Conservation (phyloP, 2,113 vertebrate species). For the Oreochromis niloticus region DNA sequence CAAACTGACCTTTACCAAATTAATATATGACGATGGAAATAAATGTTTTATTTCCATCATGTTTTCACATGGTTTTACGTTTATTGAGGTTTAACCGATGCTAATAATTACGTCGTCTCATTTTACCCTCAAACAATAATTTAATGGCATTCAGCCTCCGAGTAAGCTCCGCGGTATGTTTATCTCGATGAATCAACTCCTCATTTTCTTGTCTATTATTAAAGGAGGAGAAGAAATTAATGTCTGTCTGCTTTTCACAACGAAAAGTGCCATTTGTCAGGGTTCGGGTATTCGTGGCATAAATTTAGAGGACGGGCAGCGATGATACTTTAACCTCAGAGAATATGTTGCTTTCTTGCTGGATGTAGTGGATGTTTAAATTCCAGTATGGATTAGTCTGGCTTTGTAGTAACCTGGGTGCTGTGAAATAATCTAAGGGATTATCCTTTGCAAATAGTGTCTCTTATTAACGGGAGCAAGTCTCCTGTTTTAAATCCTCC, state of each 20-base stretch:
- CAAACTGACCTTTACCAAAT: neutral
- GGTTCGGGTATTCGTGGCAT: neutral
- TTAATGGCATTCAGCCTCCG: neutral
- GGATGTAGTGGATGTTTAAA: conserved; percentile 5
- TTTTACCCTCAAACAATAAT: neutral
- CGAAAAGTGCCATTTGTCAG: neutral
- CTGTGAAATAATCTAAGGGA: conserved; percentile 59
- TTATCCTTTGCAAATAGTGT: conserved; percentile 51
- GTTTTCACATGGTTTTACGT: neutral
- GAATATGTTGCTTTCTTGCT: neutral
- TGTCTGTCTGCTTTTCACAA: neutral
- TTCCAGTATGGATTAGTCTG: conserved; percentile 41
- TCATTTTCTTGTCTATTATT: neutral
- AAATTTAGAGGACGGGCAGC: neutral
- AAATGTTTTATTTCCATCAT: neutral
- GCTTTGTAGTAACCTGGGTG: conserved; percentile 36
- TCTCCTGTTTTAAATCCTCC: conserved; percentile 14
- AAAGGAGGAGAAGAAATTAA: neutral
- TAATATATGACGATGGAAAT: neutral
- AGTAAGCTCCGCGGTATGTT: neutral
- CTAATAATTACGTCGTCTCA: neutral
- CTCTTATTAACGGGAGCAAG: conserved; percentile 38
- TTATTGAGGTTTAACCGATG: neutral
- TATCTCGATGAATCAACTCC: neutral
- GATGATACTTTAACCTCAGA: conserved; percentile 14